These are phyloP conservation scores for Lamellibrachia columna DNA, from an alignment of 2,888 invertebrate genomes.

Conservation along the genomic window DNA sequence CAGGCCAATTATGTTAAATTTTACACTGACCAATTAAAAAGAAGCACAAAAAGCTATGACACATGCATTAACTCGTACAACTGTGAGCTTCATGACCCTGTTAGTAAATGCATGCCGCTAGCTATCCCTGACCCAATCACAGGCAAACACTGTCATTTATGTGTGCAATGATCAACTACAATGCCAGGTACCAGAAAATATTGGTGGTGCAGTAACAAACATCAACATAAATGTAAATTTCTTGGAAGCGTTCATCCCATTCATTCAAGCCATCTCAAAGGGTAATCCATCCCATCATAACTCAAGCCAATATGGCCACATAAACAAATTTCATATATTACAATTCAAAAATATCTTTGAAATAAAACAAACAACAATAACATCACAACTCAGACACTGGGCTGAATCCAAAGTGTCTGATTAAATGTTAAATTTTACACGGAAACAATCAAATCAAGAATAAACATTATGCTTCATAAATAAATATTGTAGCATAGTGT, in stretches of 20 bases:
- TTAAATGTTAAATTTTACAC: not conserved
- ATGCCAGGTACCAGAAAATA: not conserved
- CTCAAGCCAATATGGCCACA: not conserved
- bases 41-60: not conserved
- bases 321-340: not conserved
- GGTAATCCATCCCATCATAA: not conserved
- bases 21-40: not conserved
- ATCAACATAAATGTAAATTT: not conserved
- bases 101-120: not conserved
- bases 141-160: not conserved
- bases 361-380: not conserved
- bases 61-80: not conserved
- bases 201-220: not conserved
- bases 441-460: not conserved
- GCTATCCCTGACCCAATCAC: not conserved
- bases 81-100: not conserved
- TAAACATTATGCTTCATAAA: not conserved
- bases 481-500: not conserved
- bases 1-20: not conserved
- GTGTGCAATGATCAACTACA: not conserved
- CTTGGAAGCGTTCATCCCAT: too few species aligned
- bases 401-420: not conserved
- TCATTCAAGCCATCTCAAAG: not conserved
- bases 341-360: not conserved
- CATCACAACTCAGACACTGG: not conserved